Evolutionary conservation across 2,888 invertebrate species (phyloP).

Genomic region (Norana najaformis): DNA sequence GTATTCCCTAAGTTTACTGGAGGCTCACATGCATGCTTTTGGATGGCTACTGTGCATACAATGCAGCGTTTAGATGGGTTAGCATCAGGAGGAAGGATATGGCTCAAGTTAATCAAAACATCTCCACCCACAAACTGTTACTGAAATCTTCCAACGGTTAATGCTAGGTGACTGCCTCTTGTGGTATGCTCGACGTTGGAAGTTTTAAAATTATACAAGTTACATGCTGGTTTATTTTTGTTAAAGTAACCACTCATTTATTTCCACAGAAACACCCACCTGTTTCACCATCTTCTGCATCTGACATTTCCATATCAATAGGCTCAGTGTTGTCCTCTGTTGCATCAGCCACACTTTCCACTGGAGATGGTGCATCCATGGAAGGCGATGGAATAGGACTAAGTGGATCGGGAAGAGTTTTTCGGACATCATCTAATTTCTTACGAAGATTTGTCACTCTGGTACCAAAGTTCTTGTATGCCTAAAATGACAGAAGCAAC

Average conservation of each 20-base stretch:
- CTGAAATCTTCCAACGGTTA: too few species aligned
- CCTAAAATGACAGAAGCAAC: constrained; percentile 68
- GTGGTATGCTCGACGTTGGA: neutral
- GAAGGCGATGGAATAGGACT: constrained; percentile 72
- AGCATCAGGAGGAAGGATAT: too few species aligned
- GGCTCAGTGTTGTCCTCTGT: constrained; percentile 50
- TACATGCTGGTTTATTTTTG: too few species aligned
- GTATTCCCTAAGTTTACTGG: neutral
- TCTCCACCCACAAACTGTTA: too few species aligned
- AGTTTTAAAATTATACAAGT: neutral
- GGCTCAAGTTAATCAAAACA: too few species aligned
- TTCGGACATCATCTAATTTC: constrained; percentile 80
- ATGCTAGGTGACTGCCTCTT: too few species aligned
- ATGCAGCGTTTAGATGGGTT: too few species aligned
- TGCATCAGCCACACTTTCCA: constrained; percentile 64
- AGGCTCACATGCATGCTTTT: too few species aligned
- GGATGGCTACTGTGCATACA: too few species aligned
- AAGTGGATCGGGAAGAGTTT: constrained; percentile 69
- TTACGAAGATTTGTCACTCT: constrained; percentile 82
- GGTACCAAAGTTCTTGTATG: constrained; percentile 89
- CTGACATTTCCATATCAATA: constrained; percentile 58
- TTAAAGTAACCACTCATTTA: neutral
- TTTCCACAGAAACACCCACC: neutral
- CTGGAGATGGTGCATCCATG: constrained; percentile 76
- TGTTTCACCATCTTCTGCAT: constrained; percentile 34